Conservation (phyloP, 2,113 vertebrate species). For the Chamaea fasciata region DNA sequence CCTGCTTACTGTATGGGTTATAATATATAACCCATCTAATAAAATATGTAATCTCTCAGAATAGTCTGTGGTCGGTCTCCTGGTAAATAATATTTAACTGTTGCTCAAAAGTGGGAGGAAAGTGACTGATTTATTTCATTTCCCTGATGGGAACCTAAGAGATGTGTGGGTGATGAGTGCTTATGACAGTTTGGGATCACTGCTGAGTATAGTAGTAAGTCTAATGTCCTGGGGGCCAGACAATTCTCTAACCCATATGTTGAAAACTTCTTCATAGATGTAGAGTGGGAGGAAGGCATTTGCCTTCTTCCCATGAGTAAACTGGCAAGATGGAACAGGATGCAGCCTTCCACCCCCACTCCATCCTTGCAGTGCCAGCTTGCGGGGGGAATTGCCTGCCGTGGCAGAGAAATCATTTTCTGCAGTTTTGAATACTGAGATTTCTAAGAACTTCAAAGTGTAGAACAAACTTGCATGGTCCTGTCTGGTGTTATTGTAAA, state of each 20-base stretch:
- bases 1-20: background rate
- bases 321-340: constrained; percentile 7
- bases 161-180: background rate
- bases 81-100: background rate
- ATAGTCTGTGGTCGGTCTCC: background rate
- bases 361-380: background rate
- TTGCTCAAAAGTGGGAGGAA: background rate
- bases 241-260: background rate
- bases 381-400: background rate
- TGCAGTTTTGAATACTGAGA: background rate
- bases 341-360: background rate
- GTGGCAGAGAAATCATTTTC: background rate
- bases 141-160: background rate
- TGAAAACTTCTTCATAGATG: background rate
- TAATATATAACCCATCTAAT: background rate
- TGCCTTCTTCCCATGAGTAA: background rate
- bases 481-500: background rate
- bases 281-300: constrained; percentile 32
- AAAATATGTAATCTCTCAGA: background rate
- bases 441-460: background rate
- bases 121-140: background rate
- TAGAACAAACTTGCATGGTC: background rate
- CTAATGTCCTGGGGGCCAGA: background rate
- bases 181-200: background rate
- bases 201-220: background rate